phyloP scores from a whole-genome alignment of 2,113 vertebrate genomes.

The Bagarius yarrelli region DNA sequence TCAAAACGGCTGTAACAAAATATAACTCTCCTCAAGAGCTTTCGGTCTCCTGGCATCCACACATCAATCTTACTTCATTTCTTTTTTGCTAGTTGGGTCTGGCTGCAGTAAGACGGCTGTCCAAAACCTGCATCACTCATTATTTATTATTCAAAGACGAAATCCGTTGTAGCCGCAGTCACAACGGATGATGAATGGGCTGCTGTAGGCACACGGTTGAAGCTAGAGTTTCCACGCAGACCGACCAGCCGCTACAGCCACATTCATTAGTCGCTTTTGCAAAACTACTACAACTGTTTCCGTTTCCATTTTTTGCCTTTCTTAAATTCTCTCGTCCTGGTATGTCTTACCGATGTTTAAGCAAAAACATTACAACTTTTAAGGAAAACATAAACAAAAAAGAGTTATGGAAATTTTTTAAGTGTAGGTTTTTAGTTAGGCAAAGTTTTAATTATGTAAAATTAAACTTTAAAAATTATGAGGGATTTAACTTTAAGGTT shows the following conservation, averaged over 20 bases:
- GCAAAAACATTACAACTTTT: not conserved
- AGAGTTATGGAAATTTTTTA: not conserved
- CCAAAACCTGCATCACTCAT: not conserved
- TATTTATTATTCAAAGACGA: constrained; percentile 19
- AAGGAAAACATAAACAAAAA: not conserved
- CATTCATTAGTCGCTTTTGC: not conserved
- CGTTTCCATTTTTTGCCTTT: not conserved
- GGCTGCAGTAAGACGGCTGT: constrained; percentile 1
- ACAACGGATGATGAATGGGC: constrained; percentile 6
- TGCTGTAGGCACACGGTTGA: constrained; percentile 5
- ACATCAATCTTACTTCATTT: constrained; percentile 28
- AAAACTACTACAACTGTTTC: constrained; percentile 7
- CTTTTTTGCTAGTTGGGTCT: not conserved
- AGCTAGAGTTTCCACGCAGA: constrained; percentile 9
- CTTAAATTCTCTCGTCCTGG: not conserved
- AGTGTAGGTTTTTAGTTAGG: not conserved
- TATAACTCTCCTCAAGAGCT: constrained; percentile 7
- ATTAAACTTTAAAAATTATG: not conserved
- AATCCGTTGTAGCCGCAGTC: constrained; percentile 22
- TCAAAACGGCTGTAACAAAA: not conserved
- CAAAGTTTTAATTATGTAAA: not conserved
- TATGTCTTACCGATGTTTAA: not conserved
- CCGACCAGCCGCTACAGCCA: not conserved
- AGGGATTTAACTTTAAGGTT: not conserved
- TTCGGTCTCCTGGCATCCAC: not conserved